Evolutionary conservation across 2,797 vertebrate species (phyloP).

Genomic region (Apogon hyalosoma): DNA sequence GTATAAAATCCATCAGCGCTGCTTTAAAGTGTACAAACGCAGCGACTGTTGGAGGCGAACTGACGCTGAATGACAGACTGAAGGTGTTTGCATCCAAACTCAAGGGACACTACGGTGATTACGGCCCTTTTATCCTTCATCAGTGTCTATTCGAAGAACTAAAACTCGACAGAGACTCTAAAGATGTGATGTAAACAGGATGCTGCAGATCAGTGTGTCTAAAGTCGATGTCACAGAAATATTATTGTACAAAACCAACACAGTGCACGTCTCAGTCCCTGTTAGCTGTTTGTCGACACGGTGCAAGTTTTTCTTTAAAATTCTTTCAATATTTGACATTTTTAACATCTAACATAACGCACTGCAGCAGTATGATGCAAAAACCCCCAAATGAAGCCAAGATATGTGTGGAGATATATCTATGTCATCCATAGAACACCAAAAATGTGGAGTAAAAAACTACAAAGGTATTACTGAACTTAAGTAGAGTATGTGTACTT

Average conservation of each 20-base stretch:
- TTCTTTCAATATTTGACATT: no score
- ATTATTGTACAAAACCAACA: conserved; percentile 1
- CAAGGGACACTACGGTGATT: neutral
- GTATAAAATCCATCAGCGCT: conserved; percentile 9
- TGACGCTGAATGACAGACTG: neutral
- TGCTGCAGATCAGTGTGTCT: conserved; percentile 3
- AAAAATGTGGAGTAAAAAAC: no score
- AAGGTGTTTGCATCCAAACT: neutral
- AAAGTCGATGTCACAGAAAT: conserved; percentile 24
- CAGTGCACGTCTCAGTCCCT: neutral
- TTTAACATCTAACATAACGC: no score
- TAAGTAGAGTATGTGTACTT: no score
- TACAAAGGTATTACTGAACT: no score
- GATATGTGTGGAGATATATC: no score
- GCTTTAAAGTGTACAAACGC: neutral
- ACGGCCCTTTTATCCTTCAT: neutral
- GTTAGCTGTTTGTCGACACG: neutral
- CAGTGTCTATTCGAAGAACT: neutral
- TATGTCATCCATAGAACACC: no score
- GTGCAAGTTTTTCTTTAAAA: no score
- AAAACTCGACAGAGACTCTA: neutral
- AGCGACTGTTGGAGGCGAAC: neutral
- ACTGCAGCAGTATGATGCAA: no score
- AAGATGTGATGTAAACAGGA: neutral
- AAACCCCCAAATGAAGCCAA: no score